phyloP scores from a whole-genome alignment of 2,113 vertebrate species.

The Lynx canadensis region DNA sequence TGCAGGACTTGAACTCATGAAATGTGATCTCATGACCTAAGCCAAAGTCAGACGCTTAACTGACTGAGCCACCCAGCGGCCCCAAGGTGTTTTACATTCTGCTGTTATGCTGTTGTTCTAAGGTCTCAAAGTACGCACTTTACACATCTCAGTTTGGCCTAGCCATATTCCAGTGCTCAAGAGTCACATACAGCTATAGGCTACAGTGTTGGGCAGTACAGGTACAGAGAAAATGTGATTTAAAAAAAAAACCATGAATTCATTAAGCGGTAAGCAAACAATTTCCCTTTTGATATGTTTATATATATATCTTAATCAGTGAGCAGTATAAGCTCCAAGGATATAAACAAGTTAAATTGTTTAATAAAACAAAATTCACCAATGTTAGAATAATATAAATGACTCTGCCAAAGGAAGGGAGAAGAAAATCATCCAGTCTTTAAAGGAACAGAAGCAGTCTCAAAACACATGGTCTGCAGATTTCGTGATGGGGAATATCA shows the following conservation, averaged over 20 bases:
- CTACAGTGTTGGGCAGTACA: background rate
- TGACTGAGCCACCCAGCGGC: no score
- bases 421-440: background rate
- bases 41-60: no score
- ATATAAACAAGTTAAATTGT: background rate
- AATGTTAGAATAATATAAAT: background rate
- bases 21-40: no score
- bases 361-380: background rate
- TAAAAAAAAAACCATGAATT: background rate
- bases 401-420: background rate
- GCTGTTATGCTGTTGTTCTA: background rate
- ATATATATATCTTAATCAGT: background rate
- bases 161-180: background rate
- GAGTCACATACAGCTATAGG: background rate
- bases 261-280: background rate
- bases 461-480: background rate
- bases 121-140: background rate
- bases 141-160: background rate
- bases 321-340: background rate
- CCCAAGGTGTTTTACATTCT: background rate
- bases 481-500: background rate
- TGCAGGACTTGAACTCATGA: no score
- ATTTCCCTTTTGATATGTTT: background rate
- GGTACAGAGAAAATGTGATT: background rate
- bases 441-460: background rate